These are phyloP conservation scores for Phthorimaea operculella DNA, from an alignment of 1,140 invertebrate genomes.

Conservation along the genomic window DNA sequence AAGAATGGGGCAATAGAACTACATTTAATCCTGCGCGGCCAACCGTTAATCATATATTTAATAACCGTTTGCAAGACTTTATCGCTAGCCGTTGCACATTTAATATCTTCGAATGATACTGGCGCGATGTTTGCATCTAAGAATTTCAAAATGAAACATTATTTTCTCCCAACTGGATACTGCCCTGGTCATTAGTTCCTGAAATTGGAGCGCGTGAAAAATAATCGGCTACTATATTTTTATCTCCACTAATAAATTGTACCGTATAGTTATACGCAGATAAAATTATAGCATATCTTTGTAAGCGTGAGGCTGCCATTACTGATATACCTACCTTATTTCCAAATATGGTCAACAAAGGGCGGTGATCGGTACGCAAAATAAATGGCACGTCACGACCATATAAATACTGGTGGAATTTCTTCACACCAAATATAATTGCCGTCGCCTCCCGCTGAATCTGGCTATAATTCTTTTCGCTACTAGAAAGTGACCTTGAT, in stretches of 20 bases:
- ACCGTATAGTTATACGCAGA: constrained; percentile 35
- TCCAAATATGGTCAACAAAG: neutral
- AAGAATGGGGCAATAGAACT: constrained; percentile 6
- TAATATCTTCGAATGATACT: neutral
- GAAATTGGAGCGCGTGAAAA: constrained; percentile 24
- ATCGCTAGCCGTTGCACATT: constrained; percentile 1
- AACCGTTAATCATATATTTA: constrained; percentile 8
- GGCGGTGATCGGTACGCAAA: neutral
- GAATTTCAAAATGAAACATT: constrained; percentile 4
- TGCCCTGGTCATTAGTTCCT: neutral
- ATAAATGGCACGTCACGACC: neutral
- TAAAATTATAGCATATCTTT: constrained; percentile 34
- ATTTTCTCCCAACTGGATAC: neutral
- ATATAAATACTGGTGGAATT: constrained; percentile 2
- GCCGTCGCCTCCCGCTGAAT: constrained; percentile 8
- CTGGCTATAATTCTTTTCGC: constrained; percentile 1
- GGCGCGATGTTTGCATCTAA: constrained; percentile 5
- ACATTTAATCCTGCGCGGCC: constrained; percentile 8
- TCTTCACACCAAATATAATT: constrained; percentile 1
- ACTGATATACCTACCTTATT: constrained; percentile 13
- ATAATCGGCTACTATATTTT: constrained; percentile 31
- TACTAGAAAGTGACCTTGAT: neutral
- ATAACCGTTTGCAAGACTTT: constrained; percentile 1
- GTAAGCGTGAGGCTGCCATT: constrained; percentile 27
- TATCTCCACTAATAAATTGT: constrained; percentile 22